phyloP scores from a whole-genome alignment of 1,140 invertebrate species.

The Lasioglossum baleicum region DNA sequence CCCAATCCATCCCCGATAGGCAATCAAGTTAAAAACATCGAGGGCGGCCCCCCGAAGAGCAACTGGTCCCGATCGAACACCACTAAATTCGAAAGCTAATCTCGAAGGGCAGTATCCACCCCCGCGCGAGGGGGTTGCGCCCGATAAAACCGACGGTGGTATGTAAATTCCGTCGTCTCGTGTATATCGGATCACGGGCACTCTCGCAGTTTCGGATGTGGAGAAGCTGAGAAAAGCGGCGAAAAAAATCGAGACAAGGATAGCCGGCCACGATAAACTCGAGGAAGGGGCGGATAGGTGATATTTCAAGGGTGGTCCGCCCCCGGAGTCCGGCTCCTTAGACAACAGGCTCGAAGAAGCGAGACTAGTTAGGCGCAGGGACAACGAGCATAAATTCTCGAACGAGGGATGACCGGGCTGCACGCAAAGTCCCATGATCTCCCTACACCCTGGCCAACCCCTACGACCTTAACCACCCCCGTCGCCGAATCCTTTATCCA shows the following conservation, averaged over 20 bases:
- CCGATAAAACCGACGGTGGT: conserved; percentile 67
- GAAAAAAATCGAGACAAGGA: conserved; percentile 12
- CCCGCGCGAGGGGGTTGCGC: conserved; percentile 20
- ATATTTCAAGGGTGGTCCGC: conserved; percentile 76
- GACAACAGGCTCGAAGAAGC: conserved; percentile 74
- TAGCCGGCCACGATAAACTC: conserved; percentile 54
- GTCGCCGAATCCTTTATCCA: conserved; percentile 41
- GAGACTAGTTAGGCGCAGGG: conserved; percentile 78
- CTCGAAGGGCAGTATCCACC: conserved; percentile 33
- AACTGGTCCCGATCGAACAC: conserved; percentile 41
- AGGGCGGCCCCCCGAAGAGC: conserved; percentile 14
- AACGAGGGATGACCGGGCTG: conserved; percentile 77
- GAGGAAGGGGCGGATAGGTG: conserved; percentile 60
- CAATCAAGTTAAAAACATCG: conserved; percentile 50
- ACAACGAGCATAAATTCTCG: conserved; percentile 78
- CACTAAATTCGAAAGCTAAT: conserved; percentile 53
- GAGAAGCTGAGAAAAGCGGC: not conserved
- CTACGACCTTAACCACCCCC: conserved; percentile 18
- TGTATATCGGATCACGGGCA: conserved; percentile 9
- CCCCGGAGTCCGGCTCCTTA: conserved; percentile 58
- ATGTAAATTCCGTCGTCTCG: conserved; percentile 67
- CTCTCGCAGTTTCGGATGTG: not conserved
- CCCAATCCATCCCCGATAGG: conserved; percentile 12
- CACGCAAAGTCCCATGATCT: conserved; percentile 73
- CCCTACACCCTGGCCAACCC: conserved; percentile 35